phyloP scores from a whole-genome alignment of 2,797 vertebrate genomes.

The Fratercula arctica region DNA sequence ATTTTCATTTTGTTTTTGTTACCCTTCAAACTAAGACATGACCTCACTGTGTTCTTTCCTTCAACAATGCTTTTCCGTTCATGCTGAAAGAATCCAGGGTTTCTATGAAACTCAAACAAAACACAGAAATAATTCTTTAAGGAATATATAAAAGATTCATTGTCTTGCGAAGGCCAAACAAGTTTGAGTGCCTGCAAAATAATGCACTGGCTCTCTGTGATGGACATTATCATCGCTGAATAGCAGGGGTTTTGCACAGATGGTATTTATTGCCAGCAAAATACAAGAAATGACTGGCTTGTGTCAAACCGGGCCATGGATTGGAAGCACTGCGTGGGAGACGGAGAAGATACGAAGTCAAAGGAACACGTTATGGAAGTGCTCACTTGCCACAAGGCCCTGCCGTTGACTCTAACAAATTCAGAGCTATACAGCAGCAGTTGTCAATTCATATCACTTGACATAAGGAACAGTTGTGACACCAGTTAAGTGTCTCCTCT shows the following conservation, averaged over 20 bases:
- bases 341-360: neutral
- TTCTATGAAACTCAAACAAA: conserved; percentile 16
- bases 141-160: conserved; percentile 12
- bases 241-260: neutral
- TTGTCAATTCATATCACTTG: neutral
- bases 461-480: neutral
- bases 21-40: neutral
- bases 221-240: neutral
- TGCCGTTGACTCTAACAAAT: neutral
- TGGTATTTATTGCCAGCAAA: conserved; percentile 15
- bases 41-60: conserved; percentile 15
- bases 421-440: neutral
- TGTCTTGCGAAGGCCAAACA: conserved; percentile 2
- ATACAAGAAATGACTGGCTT: neutral
- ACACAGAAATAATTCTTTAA: conserved; percentile 33
- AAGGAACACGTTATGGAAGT: neutral
- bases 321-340: neutral
- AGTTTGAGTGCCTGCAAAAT: neutral
- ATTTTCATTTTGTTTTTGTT: conserved; percentile 48
- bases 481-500: neutral
- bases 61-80: conserved; percentile 25
- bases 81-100: neutral
- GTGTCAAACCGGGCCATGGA: neutral
- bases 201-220: neutral
- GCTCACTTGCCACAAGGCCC: neutral